phyloP scores from a whole-genome alignment of 35 echinoderm and acorn worm species.

The Apostichopus californicus region DNA sequence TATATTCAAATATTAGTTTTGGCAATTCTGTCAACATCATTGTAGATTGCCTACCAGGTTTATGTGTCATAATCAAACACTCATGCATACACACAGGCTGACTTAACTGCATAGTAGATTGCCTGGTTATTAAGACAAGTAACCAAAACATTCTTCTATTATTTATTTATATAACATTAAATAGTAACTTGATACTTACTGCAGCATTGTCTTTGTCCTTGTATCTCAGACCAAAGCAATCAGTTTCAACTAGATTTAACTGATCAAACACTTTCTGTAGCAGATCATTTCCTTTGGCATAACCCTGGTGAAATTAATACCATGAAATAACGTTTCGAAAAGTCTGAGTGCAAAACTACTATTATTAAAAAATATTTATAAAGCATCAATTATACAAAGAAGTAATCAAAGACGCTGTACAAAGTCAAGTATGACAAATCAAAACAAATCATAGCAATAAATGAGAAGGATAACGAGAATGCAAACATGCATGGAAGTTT shows the following conservation, averaged over 20 bases:
- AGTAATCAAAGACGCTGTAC: too few species aligned
- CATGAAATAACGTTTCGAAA: too few species aligned
- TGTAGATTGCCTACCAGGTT: too few species aligned
- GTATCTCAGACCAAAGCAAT: slow-evolving; percentile 96
- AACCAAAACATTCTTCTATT: too few species aligned
- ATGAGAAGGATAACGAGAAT: background rate
- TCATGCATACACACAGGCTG: too few species aligned
- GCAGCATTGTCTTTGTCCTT: slow-evolving; percentile 79
- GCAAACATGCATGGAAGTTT: background rate
- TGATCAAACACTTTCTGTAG: slow-evolving; percentile 85
- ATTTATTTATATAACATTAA: too few species aligned
- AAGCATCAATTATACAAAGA: background rate
- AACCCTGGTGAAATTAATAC: slow-evolving; percentile 62
- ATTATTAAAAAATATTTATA: background rate
- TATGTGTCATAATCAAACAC: too few species aligned
- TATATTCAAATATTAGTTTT: too few species aligned
- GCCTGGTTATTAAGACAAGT: too few species aligned
- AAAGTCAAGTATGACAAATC: background rate
- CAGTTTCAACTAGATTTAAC: slow-evolving; percentile 84
- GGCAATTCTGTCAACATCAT: too few species aligned
- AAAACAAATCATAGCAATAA: background rate
- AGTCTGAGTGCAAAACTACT: too few species aligned
- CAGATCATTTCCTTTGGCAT: slow-evolving; percentile 78
- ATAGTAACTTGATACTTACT: slow-evolving; percentile 52
- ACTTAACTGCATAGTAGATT: too few species aligned